Conservation (phyloP, 2,113 vertebrate genomes). For the Lontra canadensis region DNA sequence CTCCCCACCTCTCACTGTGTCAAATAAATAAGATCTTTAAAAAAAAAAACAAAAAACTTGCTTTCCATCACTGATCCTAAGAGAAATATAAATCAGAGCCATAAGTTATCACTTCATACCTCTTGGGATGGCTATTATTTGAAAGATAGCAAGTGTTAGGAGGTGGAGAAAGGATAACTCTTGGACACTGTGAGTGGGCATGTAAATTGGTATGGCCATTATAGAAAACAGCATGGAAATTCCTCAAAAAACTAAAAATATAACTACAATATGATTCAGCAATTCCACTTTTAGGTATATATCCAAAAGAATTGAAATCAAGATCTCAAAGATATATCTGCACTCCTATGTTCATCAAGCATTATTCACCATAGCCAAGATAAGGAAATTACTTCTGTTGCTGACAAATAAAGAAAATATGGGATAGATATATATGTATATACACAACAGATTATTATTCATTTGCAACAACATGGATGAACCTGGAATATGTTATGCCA, state of each 20-base stretch:
- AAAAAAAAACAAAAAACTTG: no score
- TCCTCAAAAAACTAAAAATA: not conserved
- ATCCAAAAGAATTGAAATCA: not conserved
- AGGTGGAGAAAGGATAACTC: not conserved
- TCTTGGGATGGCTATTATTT: not conserved
- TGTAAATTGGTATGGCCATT: not conserved
- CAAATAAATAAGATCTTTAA: no score
- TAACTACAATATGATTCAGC: not conserved
- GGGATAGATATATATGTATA: not conserved
- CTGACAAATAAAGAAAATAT: not conserved
- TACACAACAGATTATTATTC: not conserved
- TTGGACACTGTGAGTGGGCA: not conserved
- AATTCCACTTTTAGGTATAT: not conserved
- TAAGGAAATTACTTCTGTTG: not conserved
- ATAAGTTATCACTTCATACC: no score
- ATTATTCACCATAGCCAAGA: not conserved
- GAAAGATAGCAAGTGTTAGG: not conserved
- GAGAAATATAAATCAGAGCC: not conserved
- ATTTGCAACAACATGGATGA: not conserved
- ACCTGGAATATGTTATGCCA: not conserved
- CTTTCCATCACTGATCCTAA: not conserved
- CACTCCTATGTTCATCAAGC: not conserved
- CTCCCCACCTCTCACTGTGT: no score
- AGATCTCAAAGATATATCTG: not conserved
- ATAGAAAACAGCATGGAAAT: not conserved